A percentile compares a stretch with the other conserved stretches of the same genome.
phyloP scores from a whole-genome alignment of 2,797 vertebrate species.

The Eleutherodactylus coqui region DNA sequence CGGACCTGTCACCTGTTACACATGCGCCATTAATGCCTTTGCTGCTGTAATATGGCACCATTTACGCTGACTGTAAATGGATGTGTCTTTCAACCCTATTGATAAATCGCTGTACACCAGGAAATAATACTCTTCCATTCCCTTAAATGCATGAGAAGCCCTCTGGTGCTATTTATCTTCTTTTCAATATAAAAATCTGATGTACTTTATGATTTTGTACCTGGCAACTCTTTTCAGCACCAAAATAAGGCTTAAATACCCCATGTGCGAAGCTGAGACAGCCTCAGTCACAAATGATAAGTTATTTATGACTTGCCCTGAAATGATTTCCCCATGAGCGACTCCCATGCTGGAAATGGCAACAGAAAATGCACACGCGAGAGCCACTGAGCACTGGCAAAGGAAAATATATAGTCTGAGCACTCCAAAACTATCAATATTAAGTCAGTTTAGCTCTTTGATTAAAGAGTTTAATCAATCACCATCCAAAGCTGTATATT shows the following conservation, averaged over 20 bases:
- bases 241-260: not conserved
- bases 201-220: not conserved
- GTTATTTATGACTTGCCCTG: constrained; percentile 49
- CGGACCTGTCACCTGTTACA: too few species aligned
- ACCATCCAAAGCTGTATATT: constrained; percentile 97
- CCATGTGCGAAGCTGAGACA: constrained; percentile 35
- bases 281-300: constrained; percentile 64
- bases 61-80: too few species aligned
- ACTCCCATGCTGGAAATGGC: constrained; percentile 23
- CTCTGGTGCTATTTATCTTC: not conserved
- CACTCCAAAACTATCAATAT: constrained; percentile 83
- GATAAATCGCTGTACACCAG: not conserved
- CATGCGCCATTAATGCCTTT: too few species aligned
- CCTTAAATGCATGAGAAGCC: not conserved
- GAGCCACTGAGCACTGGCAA: constrained; percentile 75
- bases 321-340: constrained; percentile 40
- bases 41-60: too few species aligned
- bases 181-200: not conserved
- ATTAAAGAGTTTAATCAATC: constrained; percentile 99
- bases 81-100: too few species aligned
- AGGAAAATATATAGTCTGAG: constrained; percentile 78
- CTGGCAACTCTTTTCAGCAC: not conserved
- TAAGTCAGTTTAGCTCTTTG: constrained; percentile 94
- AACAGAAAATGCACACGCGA: constrained; percentile 56
- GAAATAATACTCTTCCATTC: not conserved